Base-by-base conservation (phyloP, 1,140 invertebrate species). In the Zaprionus camerounensis region DNA sequence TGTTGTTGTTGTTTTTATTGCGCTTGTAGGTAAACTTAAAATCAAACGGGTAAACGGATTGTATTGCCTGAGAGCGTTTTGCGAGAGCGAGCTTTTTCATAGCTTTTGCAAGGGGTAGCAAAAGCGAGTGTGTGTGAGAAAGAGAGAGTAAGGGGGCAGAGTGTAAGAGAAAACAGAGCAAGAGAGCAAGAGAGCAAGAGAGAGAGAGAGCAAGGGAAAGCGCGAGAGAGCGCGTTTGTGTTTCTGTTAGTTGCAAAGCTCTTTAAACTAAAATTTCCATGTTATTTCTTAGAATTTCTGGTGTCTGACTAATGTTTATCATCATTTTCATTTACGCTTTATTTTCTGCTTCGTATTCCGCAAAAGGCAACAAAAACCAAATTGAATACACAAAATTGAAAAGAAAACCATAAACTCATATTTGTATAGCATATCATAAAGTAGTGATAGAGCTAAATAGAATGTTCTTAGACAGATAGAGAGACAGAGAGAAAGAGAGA, bases 241-340 rank as follows among this genome's bases (percentile, higher is more conserved):
- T 41, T 71, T 24, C 64, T 61, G 71, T 26, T 70, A 71, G 44
- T 64, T 86, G 80, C 80, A 78, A 83, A 87, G 84, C 83, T 83
- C 80, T 86, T 86, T 87, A 34, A 75, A 78, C 73, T 86, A 83
- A 46, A 70, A 65, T 51, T 76, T 70, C 79, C 68, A 46, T 71
- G 70, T 68, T 46, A 46, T 56, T 31, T 56, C 57, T 15, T 64
- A 49, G 15, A 66, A 64, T 64, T 59, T 63, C 20, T 67, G 64
- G 12, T 63, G 44, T 70, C 75, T 77, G 71, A 88, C 85, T 91
- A 91, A 91, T 91, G 90, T 91, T 91, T 91, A 91, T 91, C 90
- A 91, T 91, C 88, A 58, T 91, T 73, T 63, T 75, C 38, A 68
- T 67, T 65, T 12, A 36, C 5, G 49, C 28, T 55, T 61, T 22